Evolutionary conservation across 2,888 invertebrate genomes (phyloP).

Genomic region (Fragum fragum): DNA sequence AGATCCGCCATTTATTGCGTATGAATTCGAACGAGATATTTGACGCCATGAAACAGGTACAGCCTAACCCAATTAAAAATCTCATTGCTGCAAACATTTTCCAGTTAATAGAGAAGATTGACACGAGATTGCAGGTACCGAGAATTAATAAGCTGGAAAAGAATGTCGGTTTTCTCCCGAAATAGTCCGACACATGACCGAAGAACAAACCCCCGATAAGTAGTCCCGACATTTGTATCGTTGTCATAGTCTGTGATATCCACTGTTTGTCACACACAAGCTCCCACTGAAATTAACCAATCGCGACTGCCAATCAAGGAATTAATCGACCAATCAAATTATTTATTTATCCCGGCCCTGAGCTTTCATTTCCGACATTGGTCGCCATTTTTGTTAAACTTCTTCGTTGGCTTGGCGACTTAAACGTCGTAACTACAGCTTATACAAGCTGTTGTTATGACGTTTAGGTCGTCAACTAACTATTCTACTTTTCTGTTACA

Average conservation of each 20-base stretch:
- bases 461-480: too few species aligned
- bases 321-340: too few species aligned
- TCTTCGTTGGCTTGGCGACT: too few species aligned
- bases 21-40: conserved; percentile 63
- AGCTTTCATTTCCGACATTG: too few species aligned
- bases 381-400: too few species aligned
- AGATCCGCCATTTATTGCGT: conserved; percentile 67
- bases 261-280: conserved; percentile 70
- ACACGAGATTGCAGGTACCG: conserved; percentile 54
- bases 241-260: conserved; percentile 68
- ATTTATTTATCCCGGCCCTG: too few species aligned
- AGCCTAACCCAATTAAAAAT: conserved; percentile 67
- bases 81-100: conserved; percentile 74
- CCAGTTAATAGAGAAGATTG: conserved; percentile 72
- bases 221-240: conserved; percentile 73
- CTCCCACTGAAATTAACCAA: conserved; percentile 68
- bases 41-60: conserved; percentile 58
- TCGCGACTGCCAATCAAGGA: too few species aligned
- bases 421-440: too few species aligned
- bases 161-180: conserved; percentile 71
- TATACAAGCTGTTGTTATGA: too few species aligned
- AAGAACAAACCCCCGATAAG: conserved; percentile 68
- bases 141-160: conserved; percentile 54
- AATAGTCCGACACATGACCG: conserved; percentile 70
- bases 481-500: too few species aligned